phyloP scores from a whole-genome alignment of 1,140 invertebrate species.

The Parapsyche elsis region DNA sequence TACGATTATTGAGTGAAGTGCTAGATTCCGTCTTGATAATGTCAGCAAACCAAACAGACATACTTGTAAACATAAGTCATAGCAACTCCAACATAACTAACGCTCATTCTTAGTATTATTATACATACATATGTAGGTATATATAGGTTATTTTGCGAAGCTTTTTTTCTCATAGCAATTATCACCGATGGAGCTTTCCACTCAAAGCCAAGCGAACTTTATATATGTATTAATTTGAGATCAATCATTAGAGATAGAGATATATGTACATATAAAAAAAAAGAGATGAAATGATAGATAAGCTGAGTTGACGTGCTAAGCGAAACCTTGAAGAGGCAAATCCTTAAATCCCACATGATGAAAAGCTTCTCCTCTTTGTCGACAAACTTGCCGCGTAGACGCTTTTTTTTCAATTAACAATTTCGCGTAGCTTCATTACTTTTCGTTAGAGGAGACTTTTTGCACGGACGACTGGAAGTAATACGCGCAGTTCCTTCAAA shows the following conservation, averaged over 20 bases:
- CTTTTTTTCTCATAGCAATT: not conserved
- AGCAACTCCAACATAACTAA: not conserved
- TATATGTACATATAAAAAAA: not conserved
- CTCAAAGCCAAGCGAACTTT: too few species aligned
- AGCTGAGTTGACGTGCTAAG: constrained; percentile 10
- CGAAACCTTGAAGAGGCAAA: constrained; percentile 9
- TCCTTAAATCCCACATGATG: constrained; percentile 43
- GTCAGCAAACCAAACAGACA: not conserved
- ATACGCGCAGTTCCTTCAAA: too few species aligned
- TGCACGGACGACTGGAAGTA: too few species aligned
- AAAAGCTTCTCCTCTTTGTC: constrained; percentile 38
- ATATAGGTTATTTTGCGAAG: too few species aligned
- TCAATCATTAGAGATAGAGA: not conserved
- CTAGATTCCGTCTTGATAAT: not conserved
- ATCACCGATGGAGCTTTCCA: too few species aligned
- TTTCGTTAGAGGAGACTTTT: not conserved
- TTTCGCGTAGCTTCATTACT: constrained; percentile 7
- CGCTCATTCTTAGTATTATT: not conserved
- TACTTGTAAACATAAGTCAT: not conserved
- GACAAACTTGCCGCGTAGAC: not conserved
- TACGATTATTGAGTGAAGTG: too few species aligned
- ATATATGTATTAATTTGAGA: not conserved
- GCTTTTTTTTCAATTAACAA: constrained; percentile 18
- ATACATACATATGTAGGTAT: not conserved
- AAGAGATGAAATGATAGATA: constrained; percentile 8